Base-by-base conservation (phyloP, 2,113 vertebrate genomes). In the Piprites chloris region DNA sequence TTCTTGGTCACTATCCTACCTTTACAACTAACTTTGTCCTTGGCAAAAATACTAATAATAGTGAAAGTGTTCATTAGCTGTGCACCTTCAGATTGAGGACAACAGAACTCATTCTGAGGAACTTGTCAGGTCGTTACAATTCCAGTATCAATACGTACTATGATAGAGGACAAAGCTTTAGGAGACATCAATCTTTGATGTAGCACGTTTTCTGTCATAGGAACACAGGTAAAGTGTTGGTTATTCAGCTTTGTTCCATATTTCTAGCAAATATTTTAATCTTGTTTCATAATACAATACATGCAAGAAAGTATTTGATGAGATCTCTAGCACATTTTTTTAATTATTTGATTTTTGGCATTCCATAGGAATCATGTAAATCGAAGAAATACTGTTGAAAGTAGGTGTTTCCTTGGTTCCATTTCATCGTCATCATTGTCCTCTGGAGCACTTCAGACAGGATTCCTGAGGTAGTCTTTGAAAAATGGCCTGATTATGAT, bases 401-500 rank as follows among this genome's bases (percentile, higher is more conserved):
- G n/a, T 41, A 67, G 13, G 7, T 63, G 10, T 81, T 95, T 87
- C 33, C 61, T 89, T 8, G 2, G 33, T 59, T 93, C n/a, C 17
- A 27, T 89, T 81, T 90, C 41, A 92, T 83, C 2, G 0, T 33
- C 55, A 59, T 26, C 6, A 2, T 90, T 47, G 78, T 77, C 78
- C 35, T 71, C 81, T 55, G 47, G 52, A 87, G 63, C 74, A 61
- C 85, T 96, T 87, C 69, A 85, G 84, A 79, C 81, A 80, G 30
- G 32, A 86, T 90, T 92, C 89, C 66, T 80, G 50, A 89, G 66
- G 49, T 67, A 67, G 50, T 93, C 32, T 93, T 86, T 96, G 85
- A 90, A 87, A 96, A 94, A 80, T 58, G 32, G 50, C 50, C 73
- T 62, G 69, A 81, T 93, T 92, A 73, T 84, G 63, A 91, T 89